Conservation (phyloP, 2,113 vertebrate genomes). For the Pterocles gutturalis region DNA sequence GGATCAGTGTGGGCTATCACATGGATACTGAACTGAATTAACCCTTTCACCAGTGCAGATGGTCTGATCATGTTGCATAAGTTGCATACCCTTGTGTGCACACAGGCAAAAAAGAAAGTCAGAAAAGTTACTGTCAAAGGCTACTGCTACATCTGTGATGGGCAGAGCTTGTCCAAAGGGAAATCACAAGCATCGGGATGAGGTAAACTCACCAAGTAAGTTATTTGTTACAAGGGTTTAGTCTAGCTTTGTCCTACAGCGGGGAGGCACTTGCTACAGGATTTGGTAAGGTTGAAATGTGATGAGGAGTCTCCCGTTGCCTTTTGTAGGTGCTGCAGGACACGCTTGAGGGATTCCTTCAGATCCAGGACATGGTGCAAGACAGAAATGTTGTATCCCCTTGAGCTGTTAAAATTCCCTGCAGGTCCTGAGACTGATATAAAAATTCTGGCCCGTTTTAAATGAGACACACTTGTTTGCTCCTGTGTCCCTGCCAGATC, state of each 20-base stretch:
- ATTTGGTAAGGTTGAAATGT: not conserved
- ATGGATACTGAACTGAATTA: not conserved
- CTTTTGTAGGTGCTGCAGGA: not conserved
- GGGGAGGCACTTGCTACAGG: not conserved
- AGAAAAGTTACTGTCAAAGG: not conserved
- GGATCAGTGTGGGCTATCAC: not conserved
- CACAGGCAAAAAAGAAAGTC: not conserved
- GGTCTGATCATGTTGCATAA: not conserved
- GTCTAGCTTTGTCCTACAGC: not conserved
- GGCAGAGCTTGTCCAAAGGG: not conserved
- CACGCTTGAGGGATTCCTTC: not conserved
- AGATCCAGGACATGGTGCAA: not conserved
- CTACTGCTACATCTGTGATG: not conserved
- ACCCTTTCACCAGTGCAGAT: not conserved
- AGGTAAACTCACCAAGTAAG: not conserved
- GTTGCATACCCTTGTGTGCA: not conserved
- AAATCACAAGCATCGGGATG: not conserved
- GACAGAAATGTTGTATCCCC: not conserved
- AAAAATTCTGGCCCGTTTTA: not conserved
- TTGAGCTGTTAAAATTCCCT: not conserved
- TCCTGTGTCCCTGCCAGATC: not conserved
- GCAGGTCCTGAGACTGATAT: not conserved
- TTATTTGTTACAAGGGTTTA: not conserved
- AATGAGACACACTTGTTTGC: not conserved
- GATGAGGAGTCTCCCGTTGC: not conserved